These are phyloP conservation scores for Riparia riparia DNA, from an alignment of 2,113 vertebrate genomes.

Conservation along the genomic window DNA sequence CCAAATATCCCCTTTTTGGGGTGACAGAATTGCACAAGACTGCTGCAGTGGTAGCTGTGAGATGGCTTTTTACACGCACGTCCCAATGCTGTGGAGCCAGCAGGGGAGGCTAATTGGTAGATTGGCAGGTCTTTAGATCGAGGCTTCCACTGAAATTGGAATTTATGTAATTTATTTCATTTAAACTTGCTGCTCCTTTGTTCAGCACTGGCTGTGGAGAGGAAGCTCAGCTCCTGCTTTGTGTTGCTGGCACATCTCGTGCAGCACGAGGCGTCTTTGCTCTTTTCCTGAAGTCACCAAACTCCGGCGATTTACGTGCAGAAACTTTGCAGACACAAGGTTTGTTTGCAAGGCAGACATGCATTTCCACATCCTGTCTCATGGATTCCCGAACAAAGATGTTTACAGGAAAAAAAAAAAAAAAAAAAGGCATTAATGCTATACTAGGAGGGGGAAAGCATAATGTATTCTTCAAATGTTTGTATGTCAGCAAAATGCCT, in stretches of 20 bases:
- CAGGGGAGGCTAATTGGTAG: not conserved
- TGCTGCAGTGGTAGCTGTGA: not conserved
- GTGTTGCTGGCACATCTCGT: not conserved
- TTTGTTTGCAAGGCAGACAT: constrained; percentile 40
- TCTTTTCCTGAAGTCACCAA: not conserved
- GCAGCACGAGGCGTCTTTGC: not conserved
- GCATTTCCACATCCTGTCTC: constrained; percentile 57
- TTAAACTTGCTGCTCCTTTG: not conserved
- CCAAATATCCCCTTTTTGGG: not conserved
- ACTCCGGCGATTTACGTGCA: not conserved
- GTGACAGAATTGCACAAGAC: not conserved
- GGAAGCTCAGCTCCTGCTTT: not conserved
- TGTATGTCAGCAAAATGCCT: constrained; percentile 83
- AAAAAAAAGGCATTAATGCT: constrained; percentile 49
- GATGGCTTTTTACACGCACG: not conserved
- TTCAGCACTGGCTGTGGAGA: not conserved
- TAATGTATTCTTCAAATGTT: constrained; percentile 86
- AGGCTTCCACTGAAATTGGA: not conserved
- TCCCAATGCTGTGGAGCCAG: not conserved
- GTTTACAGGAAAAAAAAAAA: constrained; percentile 66
- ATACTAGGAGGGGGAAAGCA: constrained; percentile 48
- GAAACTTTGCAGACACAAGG: constrained; percentile 18
- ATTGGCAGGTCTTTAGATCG: not conserved
- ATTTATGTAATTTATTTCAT: not conserved
- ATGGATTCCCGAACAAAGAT: constrained; percentile 62